phyloP scores from a whole-genome alignment of 2,888 invertebrate genomes.

The Agriopis marginaria region DNA sequence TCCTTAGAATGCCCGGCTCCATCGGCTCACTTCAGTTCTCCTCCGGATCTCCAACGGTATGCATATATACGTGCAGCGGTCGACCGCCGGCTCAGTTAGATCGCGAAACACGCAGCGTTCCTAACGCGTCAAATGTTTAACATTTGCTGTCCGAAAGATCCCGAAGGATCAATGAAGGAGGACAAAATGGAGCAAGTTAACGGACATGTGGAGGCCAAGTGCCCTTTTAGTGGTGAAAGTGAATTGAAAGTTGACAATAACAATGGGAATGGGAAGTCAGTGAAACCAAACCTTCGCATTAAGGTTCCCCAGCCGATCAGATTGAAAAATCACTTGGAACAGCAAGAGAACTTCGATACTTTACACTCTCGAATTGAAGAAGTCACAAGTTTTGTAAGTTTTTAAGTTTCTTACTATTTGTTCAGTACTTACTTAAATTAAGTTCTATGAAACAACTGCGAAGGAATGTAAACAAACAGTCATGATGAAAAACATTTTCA shows the following conservation, averaged over 20 bases:
- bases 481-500: too few species aligned
- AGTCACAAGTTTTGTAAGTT: slow-evolving; percentile 69
- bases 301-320: slow-evolving; percentile 76
- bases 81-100: slow-evolving; percentile 57
- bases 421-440: too few species aligned
- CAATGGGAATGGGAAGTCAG: slow-evolving; percentile 52
- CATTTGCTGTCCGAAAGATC: slow-evolving; percentile 55
- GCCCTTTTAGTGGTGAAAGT: slow-evolving; percentile 72
- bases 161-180: slow-evolving; percentile 49
- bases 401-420: background rate
- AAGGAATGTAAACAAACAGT: too few species aligned
- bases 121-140: slow-evolving; percentile 57
- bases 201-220: slow-evolving; percentile 59
- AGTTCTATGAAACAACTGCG: too few species aligned
- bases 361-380: slow-evolving; percentile 70
- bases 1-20: slow-evolving; percentile 56
- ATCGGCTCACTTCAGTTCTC: slow-evolving; percentile 62
- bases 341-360: slow-evolving; percentile 68
- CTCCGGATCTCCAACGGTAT: slow-evolving; percentile 62
- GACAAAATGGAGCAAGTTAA: slow-evolving; percentile 63
- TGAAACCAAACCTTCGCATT: slow-evolving; percentile 69
- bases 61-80: slow-evolving; percentile 72
- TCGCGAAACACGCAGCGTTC: slow-evolving; percentile 47
- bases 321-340: slow-evolving; percentile 66
- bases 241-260: slow-evolving; percentile 57